These are phyloP conservation scores for Elephantulus edwardii DNA, from an alignment of 2,113 vertebrate genomes.

Conservation along the genomic window DNA sequence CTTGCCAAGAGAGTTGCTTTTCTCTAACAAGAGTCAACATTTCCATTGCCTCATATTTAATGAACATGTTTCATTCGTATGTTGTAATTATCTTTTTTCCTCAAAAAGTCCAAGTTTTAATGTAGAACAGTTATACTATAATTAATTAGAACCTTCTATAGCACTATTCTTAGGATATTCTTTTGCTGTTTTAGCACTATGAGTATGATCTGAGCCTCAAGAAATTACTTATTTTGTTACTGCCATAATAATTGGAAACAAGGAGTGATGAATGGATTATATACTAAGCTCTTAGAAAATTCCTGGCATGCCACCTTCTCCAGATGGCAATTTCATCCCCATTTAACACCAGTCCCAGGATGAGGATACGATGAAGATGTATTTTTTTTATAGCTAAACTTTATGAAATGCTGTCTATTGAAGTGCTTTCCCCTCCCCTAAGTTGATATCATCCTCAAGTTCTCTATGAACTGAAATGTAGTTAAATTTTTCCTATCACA, in stretches of 20 bases:
- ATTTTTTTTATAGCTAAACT: background rate
- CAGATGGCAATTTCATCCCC: background rate
- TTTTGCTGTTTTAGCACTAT: conserved; percentile 40
- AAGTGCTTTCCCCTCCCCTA: no score
- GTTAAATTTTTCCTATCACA: background rate
- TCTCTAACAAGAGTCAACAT: conserved; percentile 55
- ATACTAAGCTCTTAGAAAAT: background rate
- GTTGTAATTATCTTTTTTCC: conserved; percentile 61
- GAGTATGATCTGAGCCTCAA: conserved; percentile 48
- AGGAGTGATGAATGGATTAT: background rate
- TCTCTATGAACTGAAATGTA: background rate
- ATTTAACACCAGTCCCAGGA: background rate
- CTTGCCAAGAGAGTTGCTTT: conserved; percentile 55
- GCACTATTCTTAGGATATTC: conserved; percentile 49
- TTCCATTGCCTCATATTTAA: conserved; percentile 77
- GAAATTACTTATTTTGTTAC: conserved; percentile 57
- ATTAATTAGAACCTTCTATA: conserved; percentile 64
- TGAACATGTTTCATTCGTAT: conserved; percentile 78
- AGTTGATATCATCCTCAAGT: background rate
- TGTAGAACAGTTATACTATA: conserved; percentile 68
- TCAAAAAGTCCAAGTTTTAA: conserved; percentile 75
- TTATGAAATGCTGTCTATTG: background rate
- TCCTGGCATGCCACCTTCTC: background rate
- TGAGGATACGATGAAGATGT: background rate
- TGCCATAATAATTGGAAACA: conserved; percentile 19